Conservation (phyloP, 2,888 invertebrate genomes). For the Caenorhabditis afra region DNA sequence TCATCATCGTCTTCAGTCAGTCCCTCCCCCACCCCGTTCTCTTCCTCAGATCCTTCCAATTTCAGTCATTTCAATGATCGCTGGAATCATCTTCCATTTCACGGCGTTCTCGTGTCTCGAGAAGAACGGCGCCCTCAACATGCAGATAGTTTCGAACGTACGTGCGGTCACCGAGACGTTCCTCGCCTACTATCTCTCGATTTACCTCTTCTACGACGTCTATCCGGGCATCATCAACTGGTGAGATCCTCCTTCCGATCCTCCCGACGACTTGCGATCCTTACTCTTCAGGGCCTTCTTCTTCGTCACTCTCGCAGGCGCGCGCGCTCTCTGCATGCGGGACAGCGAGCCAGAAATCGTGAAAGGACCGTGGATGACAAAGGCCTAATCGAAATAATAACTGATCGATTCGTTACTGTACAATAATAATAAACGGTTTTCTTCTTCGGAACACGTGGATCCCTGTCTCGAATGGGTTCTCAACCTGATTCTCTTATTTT, state of each 20-base stretch:
- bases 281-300: constrained; percentile 39
- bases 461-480: not conserved
- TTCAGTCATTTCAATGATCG: constrained; percentile 54
- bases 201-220: constrained; percentile 78
- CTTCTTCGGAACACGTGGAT: too few relatives aligned
- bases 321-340: constrained; percentile 5
- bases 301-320: constrained; percentile 38
- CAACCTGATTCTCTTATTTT: not conserved
- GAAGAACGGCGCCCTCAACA: constrained; percentile 67
- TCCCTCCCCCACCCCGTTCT: not conserved
- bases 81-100: constrained; percentile 65
- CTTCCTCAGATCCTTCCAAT: not conserved
- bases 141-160: constrained; percentile 71
- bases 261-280: not conserved
- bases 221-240: constrained; percentile 70
- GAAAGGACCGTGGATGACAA: constrained; percentile 59
- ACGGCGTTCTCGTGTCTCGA: constrained; percentile 68
- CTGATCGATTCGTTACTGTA: not conserved
- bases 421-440: constrained; percentile 20
- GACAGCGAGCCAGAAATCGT: constrained; percentile 44
- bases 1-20: constrained; percentile 67
- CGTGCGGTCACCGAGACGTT: constrained; percentile 74
- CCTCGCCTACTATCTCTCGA: constrained; percentile 73
- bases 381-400: constrained; percentile 23
- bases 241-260: not conserved